These are phyloP conservation scores for Melopsittacus undulatus DNA, from an alignment of 2,797 vertebrate genomes.

Conservation along the genomic window DNA sequence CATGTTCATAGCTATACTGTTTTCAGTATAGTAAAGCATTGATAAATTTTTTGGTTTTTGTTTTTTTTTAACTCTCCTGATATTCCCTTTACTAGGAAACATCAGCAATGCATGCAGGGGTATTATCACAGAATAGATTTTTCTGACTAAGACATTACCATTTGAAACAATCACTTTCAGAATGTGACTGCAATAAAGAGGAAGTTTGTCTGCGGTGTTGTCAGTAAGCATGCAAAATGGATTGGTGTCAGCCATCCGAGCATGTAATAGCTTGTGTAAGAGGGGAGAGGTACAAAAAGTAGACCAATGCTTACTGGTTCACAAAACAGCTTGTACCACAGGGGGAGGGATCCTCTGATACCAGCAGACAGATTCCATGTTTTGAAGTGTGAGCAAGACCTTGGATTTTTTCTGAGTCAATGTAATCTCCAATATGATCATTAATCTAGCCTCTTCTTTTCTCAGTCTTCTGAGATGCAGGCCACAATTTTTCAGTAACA, in stretches of 20 bases:
- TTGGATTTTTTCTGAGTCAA: background rate
- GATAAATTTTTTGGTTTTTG: background rate
- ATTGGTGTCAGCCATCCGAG: background rate
- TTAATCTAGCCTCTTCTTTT: background rate
- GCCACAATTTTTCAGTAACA: background rate
- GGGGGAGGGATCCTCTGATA: background rate
- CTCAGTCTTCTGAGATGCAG: background rate
- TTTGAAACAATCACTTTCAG: background rate
- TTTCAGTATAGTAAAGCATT: background rate
- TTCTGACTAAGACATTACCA: background rate
- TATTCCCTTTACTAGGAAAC: background rate
- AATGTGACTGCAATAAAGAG: background rate
- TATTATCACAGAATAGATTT: background rate
- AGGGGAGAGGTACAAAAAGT: background rate
- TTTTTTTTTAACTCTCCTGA: background rate
- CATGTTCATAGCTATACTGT: background rate
- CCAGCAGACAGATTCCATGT: background rate
- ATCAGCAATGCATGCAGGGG: background rate
- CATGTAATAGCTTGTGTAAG: background rate
- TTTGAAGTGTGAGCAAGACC: background rate
- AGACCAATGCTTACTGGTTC: background rate
- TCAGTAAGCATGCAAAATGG: background rate
- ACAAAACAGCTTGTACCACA: background rate
- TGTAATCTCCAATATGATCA: background rate
- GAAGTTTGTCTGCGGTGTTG: background rate